Base-by-base conservation (phyloP, 2,888 invertebrate species). In the Drosophila stalkeri region DNA sequence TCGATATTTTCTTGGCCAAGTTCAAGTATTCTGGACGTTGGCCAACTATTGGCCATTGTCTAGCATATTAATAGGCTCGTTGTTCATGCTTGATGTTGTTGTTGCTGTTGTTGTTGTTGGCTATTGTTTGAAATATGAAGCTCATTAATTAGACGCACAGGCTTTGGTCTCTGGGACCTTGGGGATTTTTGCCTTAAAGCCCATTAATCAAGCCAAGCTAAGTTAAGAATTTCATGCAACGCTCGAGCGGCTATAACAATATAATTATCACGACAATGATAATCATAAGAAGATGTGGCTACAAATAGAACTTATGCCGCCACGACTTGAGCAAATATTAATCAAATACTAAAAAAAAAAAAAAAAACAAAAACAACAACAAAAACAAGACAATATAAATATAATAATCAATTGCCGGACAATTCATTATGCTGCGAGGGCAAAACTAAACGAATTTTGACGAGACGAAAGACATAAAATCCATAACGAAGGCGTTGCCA, bases 101-200 rank as follows among this genome's bases (percentile, higher is more conserved):
- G 35, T 33, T 33, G 27, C 18, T 18, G 35, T 16, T 49, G 54
- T 14, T 54, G 55, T 31, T 54, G 75, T 37, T 69, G 52, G 63
- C 61, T 70, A 70, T 75, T 47, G 62, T 37, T 65, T 49, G 63
- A 77, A 70, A 70, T 75, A 72, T 68, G 64, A 69, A 47, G 76
- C 82, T 79, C 88, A 87, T 87, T 87, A 82, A 88, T 85, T 82
- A 85, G 86, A 47, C 64, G 55, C 62, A 55, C 59, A 66, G 75
- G 81, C 86, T 74, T 71, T 74, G 73, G 51, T 57, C 63, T 37
- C 39, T 39, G 64, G 60, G 69, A 76, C 80, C 86, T 82, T 82
- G 81, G 75, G 70, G 77, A 72, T 59, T 68, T 70, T 68, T 31
- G 37, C 39, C 33, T 75, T 55, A 44, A 59, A 41, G 60, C 54